Conservation (phyloP, 2,113 vertebrate species). For the Tenrec ecaudatus region DNA sequence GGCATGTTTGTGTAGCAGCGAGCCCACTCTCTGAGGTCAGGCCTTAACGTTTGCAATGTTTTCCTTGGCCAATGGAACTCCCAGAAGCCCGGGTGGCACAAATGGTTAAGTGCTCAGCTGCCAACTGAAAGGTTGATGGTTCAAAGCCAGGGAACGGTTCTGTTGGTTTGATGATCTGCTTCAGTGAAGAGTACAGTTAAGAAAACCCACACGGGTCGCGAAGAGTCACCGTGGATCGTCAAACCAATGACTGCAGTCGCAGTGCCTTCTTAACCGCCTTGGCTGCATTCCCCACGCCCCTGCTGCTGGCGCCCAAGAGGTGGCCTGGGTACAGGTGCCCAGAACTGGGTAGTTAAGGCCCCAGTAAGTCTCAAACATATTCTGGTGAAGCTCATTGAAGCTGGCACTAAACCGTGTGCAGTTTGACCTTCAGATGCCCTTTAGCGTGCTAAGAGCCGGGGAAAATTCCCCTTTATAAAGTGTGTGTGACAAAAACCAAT, state of each 20-base stretch:
- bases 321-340: neutral
- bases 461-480: conserved; percentile 88
- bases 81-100: neutral
- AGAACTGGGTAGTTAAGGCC: neutral
- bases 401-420: neutral
- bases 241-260: neutral
- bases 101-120: neutral
- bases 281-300: neutral
- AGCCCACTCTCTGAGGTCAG: neutral
- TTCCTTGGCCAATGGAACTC: neutral
- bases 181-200: neutral
- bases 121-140: neutral
- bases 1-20: neutral
- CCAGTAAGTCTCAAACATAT: neutral
- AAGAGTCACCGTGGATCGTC: neutral
- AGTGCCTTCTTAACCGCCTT: conserved; percentile 26
- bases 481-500: conserved; percentile 92
- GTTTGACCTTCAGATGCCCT: conserved; percentile 82
- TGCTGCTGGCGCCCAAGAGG: neutral
- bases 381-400: neutral
- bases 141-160: neutral
- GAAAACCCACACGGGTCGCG: neutral
- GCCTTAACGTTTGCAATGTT: conserved; percentile 15
- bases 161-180: neutral
- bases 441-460: conserved; percentile 88